phyloP scores from a whole-genome alignment of 2,113 vertebrate species.

The Carlito syrichta region DNA sequence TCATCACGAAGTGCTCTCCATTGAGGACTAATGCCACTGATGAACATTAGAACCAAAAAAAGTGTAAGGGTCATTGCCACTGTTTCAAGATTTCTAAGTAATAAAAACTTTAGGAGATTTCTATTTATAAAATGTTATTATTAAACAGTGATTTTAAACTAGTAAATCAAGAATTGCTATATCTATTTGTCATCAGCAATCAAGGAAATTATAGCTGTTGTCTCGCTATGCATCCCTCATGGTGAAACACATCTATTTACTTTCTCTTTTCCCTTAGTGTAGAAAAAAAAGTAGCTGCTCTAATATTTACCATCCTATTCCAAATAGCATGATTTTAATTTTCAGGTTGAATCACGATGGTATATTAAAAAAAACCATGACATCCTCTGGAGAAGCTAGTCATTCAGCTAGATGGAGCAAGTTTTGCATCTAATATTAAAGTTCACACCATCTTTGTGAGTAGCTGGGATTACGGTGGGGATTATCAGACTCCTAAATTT shows the following conservation, averaged over 20 bases:
- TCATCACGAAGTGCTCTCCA: not conserved
- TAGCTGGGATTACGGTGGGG: not conserved
- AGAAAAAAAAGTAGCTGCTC: not conserved
- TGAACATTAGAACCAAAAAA: not conserved
- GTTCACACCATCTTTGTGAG: not conserved
- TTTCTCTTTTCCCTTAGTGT: not conserved
- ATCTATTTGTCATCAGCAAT: not conserved
- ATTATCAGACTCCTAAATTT: not conserved
- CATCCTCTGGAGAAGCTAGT: not conserved
- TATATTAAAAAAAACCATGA: slow-evolving; percentile 42
- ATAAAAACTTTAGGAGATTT: not conserved
- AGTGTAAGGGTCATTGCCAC: not conserved
- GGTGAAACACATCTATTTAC: not conserved
- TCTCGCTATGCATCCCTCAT: not conserved
- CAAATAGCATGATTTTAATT: not conserved
- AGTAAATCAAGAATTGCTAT: not conserved
- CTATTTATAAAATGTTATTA: not conserved
- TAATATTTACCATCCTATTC: not conserved
- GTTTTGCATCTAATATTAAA: not conserved
- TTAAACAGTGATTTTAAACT: not conserved
- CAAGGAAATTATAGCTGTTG: not conserved
- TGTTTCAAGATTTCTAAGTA: not conserved
- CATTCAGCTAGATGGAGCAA: not conserved
- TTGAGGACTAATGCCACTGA: not conserved
- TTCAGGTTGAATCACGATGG: not conserved